Evolutionary conservation across 2,797 vertebrate genomes (phyloP).

Genomic region (Leucoraja ocellata): DNA sequence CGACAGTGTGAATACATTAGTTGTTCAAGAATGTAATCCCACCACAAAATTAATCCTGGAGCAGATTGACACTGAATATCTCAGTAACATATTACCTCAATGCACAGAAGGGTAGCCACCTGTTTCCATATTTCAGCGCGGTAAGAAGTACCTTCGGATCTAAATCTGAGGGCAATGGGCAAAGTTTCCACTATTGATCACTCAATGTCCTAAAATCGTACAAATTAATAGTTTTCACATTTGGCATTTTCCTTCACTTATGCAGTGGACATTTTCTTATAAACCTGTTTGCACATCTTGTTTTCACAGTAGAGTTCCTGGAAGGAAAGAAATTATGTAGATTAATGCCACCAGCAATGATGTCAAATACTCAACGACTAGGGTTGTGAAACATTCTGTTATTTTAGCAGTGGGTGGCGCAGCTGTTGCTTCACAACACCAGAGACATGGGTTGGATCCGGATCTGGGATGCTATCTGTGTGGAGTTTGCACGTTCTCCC

Average conservation of each 20-base stretch:
- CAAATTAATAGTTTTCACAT: background rate
- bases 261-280: conserved; percentile 54
- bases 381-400: background rate
- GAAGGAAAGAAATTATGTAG: background rate
- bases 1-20: background rate
- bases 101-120: background rate
- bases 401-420: background rate
- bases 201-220: background rate
- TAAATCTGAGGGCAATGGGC: too few species aligned
- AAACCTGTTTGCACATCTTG: conserved; percentile 74
- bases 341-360: background rate
- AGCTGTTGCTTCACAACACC: too few species aligned
- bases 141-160: background rate
- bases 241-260: background rate
- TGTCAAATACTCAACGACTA: background rate
- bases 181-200: background rate
- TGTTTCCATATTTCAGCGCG: background rate
- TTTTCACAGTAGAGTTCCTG: conserved; percentile 80
- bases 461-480: too few species aligned
- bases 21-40: background rate
- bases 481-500: too few species aligned
- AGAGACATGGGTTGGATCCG: too few species aligned
- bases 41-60: background rate
- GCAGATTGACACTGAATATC: too few species aligned
- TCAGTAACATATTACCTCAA: background rate